Evolutionary conservation across 2,888 invertebrate species (phyloP).

Genomic region (Masnerella sp.): DNA sequence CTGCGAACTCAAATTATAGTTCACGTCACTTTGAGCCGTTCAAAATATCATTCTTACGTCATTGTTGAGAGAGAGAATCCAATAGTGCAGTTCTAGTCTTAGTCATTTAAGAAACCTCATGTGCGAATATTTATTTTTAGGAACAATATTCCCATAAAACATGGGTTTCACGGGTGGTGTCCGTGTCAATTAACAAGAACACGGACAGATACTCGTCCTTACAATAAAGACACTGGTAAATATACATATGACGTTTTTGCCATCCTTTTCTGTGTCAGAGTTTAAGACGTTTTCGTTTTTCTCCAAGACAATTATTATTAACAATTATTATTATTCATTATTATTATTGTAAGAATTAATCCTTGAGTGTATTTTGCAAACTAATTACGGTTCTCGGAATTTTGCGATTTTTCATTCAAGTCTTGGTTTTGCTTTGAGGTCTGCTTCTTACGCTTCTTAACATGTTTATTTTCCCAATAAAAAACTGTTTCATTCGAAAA

Average conservation of each 20-base stretch:
- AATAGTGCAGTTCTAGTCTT: conserved; percentile 20
- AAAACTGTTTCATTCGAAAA: too few species aligned
- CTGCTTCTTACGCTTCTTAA: too few species aligned
- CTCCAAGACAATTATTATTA: background rate
- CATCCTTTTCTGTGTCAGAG: conserved; percentile 29
- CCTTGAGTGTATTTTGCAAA: conserved; percentile 5
- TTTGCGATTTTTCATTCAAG: too few species aligned
- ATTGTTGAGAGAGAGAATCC: conserved; percentile 5
- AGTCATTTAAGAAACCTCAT: conserved; percentile 19
- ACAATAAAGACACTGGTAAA: conserved; percentile 54
- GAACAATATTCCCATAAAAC: conserved; percentile 39
- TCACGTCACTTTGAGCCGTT: conserved; percentile 11
- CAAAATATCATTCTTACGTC: conserved; percentile 19
- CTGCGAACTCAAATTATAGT: conserved; percentile 28
- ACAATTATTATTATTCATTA: conserved; percentile 10
- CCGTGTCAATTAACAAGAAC: conserved; percentile 50
- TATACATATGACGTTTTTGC: conserved; percentile 43
- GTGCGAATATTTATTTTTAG: conserved; percentile 54
- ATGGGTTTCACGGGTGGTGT: conserved; percentile 57
- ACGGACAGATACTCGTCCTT: conserved; percentile 51
- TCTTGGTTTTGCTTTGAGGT: too few species aligned
- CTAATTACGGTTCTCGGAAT: too few species aligned
- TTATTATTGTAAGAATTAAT: conserved; percentile 20
- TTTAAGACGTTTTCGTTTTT: conserved; percentile 1
- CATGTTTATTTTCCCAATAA: too few species aligned